Evolutionary conservation across 1,140 invertebrate genomes (phyloP).

Genomic region (Hylaeus anthracinus): DNA sequence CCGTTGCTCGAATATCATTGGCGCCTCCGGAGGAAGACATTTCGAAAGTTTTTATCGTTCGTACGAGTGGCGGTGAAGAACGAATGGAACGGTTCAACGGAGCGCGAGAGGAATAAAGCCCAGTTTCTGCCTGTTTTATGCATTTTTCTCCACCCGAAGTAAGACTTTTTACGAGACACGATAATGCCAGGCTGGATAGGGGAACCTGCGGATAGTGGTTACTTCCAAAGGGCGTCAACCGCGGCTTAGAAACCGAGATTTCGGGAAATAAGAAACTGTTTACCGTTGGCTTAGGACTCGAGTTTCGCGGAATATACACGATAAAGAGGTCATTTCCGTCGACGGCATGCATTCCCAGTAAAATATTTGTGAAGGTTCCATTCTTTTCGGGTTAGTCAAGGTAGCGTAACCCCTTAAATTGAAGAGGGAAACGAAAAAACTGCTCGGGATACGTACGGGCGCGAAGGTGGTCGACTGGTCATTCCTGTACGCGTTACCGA

Average conservation of each 20-base stretch:
- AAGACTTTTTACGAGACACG: conserved; percentile 38
- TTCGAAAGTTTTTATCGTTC: conserved; percentile 30
- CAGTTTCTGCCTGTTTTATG: conserved; percentile 1
- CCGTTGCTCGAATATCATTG: not conserved
- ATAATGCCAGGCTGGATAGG: conserved; percentile 16
- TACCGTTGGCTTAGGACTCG: too few relatives aligned
- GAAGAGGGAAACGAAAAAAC: too few relatives aligned
- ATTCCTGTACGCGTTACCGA: not conserved
- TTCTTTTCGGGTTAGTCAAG: too few relatives aligned
- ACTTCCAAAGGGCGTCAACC: not conserved
- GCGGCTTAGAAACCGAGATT: not conserved
- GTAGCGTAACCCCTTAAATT: too few relatives aligned
- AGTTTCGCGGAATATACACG: too few relatives aligned
- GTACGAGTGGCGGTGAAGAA: not conserved
- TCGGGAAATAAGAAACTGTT: not conserved
- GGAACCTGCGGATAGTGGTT: too few relatives aligned
- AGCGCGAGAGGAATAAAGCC: conserved; percentile 12
- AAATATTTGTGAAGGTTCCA: too few relatives aligned
- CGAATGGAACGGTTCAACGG: not conserved
- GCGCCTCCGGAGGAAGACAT: not conserved
- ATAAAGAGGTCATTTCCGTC: too few relatives aligned
- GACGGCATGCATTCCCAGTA: too few relatives aligned
- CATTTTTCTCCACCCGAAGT: conserved; percentile 7
- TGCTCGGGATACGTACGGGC: too few relatives aligned
- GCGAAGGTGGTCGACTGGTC: too few relatives aligned